phyloP scores from a whole-genome alignment of 1,140 invertebrate genomes.

The Conus betulinus region DNA sequence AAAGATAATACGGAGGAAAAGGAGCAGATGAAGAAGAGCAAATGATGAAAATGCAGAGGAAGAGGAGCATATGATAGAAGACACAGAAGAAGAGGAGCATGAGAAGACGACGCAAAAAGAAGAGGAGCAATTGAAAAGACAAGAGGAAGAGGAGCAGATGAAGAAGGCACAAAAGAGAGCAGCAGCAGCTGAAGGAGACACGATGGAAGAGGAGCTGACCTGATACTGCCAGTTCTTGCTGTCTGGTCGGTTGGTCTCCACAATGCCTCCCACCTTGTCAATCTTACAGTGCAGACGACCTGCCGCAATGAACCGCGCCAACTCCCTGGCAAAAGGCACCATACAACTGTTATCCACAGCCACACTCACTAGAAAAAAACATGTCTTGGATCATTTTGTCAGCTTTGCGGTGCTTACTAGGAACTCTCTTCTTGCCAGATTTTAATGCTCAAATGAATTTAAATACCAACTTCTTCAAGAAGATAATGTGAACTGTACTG shows the following conservation, averaged over 20 bases:
- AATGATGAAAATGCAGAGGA: too few species aligned
- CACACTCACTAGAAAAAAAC: too few species aligned
- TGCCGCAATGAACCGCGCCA: conserved; percentile 95
- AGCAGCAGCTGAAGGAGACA: not conserved
- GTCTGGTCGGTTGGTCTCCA: conserved; percentile 96
- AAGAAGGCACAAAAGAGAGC: not conserved
- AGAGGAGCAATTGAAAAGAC: not conserved
- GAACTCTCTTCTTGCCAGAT: too few species aligned
- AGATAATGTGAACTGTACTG: too few species aligned
- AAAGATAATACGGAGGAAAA: too few species aligned
- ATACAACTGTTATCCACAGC: too few species aligned
- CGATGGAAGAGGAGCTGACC: conserved; percentile 69
- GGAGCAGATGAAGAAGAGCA: too few species aligned
- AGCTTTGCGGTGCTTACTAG: too few species aligned
- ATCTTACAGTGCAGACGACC: conserved; percentile 98
- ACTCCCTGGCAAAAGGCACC: conserved; percentile 78
- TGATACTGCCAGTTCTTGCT: conserved; percentile 97
- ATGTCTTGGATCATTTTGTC: too few species aligned
- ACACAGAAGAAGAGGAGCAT: not conserved
- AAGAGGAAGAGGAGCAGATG: not conserved
- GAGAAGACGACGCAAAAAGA: not conserved
- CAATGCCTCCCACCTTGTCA: conserved; percentile 95
- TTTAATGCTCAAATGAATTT: too few species aligned
- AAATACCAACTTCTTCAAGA: too few species aligned
- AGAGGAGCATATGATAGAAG: not conserved